Evolutionary conservation across 2,888 invertebrate species (phyloP).

Genomic region (Tiliacea citrago): DNA sequence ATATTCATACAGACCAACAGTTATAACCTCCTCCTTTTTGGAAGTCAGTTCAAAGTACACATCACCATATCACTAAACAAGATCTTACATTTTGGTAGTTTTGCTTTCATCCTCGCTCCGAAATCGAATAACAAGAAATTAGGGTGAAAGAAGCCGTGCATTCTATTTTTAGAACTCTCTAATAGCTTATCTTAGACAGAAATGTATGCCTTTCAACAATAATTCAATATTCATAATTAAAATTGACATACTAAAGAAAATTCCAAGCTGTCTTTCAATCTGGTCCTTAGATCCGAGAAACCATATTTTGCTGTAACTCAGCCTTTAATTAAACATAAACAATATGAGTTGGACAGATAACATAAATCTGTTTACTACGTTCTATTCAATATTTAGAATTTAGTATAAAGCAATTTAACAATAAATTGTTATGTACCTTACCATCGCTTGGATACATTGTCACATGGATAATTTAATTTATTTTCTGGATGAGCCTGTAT

Average conservation of each 20-base stretch:
- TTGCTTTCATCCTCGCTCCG: not conserved
- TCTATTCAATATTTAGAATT: conserved; percentile 54
- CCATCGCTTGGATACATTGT: conserved; percentile 34
- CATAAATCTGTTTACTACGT: conserved; percentile 50
- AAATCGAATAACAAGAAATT: not conserved
- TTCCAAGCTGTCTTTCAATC: not conserved
- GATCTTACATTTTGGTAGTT: not conserved
- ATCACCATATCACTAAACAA: not conserved
- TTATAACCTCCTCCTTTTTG: too few relatives aligned
- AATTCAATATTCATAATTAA: conserved; percentile 12
- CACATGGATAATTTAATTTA: conserved; percentile 10
- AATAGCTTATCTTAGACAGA: not conserved
- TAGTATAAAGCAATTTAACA: conserved; percentile 48
- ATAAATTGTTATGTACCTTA: conserved; percentile 54
- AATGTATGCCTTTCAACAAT: conserved; percentile 15
- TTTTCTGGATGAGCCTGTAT: conserved; percentile 12
- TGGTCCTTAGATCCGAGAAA: not conserved
- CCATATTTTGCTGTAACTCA: not conserved
- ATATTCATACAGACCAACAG: too few relatives aligned
- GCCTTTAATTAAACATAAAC: conserved; percentile 39
- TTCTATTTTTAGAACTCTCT: not conserved
- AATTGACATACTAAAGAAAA: not conserved
- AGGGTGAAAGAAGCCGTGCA: not conserved
- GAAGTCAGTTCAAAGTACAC: not conserved
- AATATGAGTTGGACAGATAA: conserved; percentile 38